Evolutionary conservation across 2,797 vertebrate species (phyloP).

Genomic region (Adrianichthys oophorus): DNA sequence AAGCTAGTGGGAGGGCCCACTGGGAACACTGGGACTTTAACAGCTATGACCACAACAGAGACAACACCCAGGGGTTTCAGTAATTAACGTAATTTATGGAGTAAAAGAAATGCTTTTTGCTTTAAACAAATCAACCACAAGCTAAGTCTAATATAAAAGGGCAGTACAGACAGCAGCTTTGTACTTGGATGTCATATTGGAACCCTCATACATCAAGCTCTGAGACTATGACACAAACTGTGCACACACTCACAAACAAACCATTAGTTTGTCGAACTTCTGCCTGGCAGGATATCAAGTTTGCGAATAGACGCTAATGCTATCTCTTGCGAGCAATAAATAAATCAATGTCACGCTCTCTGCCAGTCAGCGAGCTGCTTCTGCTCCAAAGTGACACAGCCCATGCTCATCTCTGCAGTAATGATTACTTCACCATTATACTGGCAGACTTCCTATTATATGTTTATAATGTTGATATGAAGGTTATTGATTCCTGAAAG

Average conservation of each 20-base stretch:
- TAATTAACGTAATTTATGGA: too few species aligned
- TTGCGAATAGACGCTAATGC: slow-evolving; percentile 53
- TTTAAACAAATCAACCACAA: too few species aligned
- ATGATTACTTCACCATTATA: slow-evolving; percentile 36
- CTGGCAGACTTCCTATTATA: slow-evolving; percentile 55
- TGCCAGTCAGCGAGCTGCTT: slow-evolving; percentile 59
- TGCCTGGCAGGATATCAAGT: slow-evolving; percentile 45
- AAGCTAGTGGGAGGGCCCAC: too few species aligned
- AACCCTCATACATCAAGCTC: neutral
- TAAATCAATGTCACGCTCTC: slow-evolving; percentile 55
- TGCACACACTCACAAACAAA: slow-evolving; percentile 13
- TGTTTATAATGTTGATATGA: slow-evolving; percentile 55
- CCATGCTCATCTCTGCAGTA: slow-evolving; percentile 34
- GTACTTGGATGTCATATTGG: too few species aligned
- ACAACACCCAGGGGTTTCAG: too few species aligned
- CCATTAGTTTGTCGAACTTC: slow-evolving; percentile 21
- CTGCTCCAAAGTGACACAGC: slow-evolving; percentile 43
- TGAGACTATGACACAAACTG: slow-evolving; percentile 10
- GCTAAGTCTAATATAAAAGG: too few species aligned
- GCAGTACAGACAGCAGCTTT: too few species aligned
- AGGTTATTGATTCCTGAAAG: slow-evolving; percentile 46
- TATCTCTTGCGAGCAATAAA: slow-evolving; percentile 50
- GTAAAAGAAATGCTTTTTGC: too few species aligned
- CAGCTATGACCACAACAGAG: too few species aligned
- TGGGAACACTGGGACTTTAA: too few species aligned